Percentiles rank a stretch among this genome's conserved stretches.
phyloP scores from a whole-genome alignment of 2,113 vertebrate genomes.

The Phyllostomus hastatus region DNA sequence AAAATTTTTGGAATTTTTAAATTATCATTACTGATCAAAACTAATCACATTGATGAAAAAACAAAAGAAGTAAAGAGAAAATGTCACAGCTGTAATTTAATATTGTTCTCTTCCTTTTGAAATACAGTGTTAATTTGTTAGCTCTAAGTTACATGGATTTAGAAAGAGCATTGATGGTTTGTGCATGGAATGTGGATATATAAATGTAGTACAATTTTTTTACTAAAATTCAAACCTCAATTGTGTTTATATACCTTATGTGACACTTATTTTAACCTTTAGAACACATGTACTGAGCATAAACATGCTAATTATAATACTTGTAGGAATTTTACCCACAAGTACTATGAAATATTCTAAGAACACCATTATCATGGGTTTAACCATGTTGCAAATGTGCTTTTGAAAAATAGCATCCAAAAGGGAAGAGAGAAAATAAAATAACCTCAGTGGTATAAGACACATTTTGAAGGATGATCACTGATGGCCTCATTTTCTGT shows the following conservation, averaged over 20 bases:
- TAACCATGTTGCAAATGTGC: neutral
- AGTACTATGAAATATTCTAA: slow-evolving; percentile 11
- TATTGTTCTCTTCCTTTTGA: neutral
- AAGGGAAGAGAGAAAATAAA: neutral
- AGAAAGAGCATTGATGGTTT: neutral
- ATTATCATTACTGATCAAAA: neutral
- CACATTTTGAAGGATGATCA: neutral
- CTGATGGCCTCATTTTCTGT: neutral
- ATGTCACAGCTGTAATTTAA: neutral
- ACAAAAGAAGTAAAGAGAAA: neutral
- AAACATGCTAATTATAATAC: neutral
- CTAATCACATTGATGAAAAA: neutral
- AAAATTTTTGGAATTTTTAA: neutral
- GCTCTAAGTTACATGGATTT: neutral
- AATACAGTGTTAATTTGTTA: neutral
- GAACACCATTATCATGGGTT: neutral
- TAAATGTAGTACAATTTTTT: neutral
- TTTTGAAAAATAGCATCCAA: neutral
- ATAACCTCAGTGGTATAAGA: neutral
- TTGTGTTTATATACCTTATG: neutral
- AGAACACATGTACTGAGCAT: neutral
- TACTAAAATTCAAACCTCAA: neutral
- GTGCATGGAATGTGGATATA: neutral
- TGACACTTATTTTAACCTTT: neutral
- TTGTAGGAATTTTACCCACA: neutral